Evolutionary conservation across 2,888 invertebrate species (phyloP), one percentile per base, ranked within the genome.

Genomic region (Melipona beecheii): DNA sequence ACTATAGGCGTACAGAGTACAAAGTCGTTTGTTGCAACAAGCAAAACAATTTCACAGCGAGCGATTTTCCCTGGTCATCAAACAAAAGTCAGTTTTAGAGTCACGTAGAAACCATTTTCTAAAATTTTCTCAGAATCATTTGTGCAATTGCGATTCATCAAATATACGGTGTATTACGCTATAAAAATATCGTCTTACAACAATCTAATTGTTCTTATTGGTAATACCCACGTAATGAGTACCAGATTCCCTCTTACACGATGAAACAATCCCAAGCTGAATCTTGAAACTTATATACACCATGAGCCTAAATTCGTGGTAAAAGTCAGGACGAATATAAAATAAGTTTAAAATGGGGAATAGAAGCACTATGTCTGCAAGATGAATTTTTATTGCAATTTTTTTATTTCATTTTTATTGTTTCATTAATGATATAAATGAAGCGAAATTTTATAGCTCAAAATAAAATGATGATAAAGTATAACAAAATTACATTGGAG

Each of bases 21-120:
- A 52, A 64, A 74, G 64, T 64, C 65, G 52, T 19, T 65, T 65
- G 43, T 74, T 54, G 21, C 2, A 65, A 74, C 54, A 36, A 74
- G 36, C 72, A 17, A 31, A 31, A 62, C 27, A 49, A 1, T 49
- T 31, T 27, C 62, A 24, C 50, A 64, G 21, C n/a, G 13, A 58
- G n/a, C 56, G n/a, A 58, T 58, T 52, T 52, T 50, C n/a, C 21
- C 21, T 24, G 4, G 6, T 21, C 43, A 43, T 50, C 60, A n/a
- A 68, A 52, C 52, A 43, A 60, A 78, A 43, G n/a, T 66, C 58
- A 58, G 36, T 74, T 24, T 15, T n/a, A 60, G 6, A 19, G 21
- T 21, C 49, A 1, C 31, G 31, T 21, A 21, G 36, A 31, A 43
- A 15, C n/a, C n/a, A 19, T 24, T 19, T 24, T 13, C 11, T 24